These are phyloP conservation scores for Crax fasciolata DNA, from an alignment of 2,797 vertebrate species.

Conservation along the genomic window DNA sequence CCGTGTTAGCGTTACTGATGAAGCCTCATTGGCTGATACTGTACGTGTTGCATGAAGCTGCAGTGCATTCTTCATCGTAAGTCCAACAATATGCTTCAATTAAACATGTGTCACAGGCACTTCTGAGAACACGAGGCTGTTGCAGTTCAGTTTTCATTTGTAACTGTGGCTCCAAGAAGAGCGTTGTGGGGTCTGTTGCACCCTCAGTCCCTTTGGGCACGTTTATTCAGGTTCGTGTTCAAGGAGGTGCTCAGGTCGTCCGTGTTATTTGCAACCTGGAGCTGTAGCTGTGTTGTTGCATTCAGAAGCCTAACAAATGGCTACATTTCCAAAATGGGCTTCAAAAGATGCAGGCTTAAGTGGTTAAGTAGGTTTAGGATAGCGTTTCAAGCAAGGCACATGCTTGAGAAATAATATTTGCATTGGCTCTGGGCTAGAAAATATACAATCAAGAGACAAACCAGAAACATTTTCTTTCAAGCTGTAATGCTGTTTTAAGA, in stretches of 20 bases:
- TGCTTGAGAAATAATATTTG: conserved; percentile 77
- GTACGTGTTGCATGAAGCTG: conserved; percentile 48
- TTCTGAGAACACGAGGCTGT: conserved; percentile 37
- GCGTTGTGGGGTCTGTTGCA: neutral
- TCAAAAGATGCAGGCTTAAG: conserved; percentile 60
- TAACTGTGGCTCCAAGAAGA: neutral
- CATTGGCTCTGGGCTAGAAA: conserved; percentile 70
- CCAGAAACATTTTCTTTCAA: conserved; percentile 58
- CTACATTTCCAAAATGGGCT: neutral
- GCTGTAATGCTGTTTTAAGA: conserved; percentile 37
- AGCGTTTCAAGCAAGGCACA: conserved; percentile 61
- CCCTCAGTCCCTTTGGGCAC: neutral
- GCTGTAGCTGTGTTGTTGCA: neutral
- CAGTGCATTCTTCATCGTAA: conserved; percentile 40
- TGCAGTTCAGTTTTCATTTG: conserved; percentile 28
- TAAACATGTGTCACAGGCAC: conserved; percentile 37
- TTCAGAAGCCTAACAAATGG: conserved; percentile 23
- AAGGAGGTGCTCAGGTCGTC: neutral
- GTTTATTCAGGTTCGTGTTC: neutral
- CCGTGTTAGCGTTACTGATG: conserved; percentile 58
- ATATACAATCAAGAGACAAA: conserved; percentile 71
- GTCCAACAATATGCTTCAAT: neutral
- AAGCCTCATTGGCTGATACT: conserved; percentile 50
- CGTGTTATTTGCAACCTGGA: neutral
- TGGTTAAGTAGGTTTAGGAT: conserved; percentile 66